Evolutionary conservation across 37 sponge, comb jelly and placozoan genomes (phyloP).

Genomic region (Amphimedon queenslandica): DNA sequence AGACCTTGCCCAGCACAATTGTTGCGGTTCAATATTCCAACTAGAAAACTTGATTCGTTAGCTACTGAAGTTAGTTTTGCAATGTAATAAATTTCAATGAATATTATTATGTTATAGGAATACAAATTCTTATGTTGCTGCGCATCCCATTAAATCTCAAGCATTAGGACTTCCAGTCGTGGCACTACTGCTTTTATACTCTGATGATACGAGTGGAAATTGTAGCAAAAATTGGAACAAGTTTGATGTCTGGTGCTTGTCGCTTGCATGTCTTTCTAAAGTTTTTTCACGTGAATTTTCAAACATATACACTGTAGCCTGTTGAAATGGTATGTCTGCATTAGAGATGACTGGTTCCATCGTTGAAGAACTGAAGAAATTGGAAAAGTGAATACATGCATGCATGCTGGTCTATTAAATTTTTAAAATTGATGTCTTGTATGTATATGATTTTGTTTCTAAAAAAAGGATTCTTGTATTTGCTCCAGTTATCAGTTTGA

Average conservation of each 20-base stretch:
- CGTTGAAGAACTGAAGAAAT: slow-evolving; percentile 6
- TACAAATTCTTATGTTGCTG: too few species aligned
- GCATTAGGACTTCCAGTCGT: too few species aligned
- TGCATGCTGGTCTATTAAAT: too few species aligned
- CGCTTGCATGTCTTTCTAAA: slow-evolving; percentile 32
- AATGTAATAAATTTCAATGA: too few species aligned
- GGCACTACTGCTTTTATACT: too few species aligned
- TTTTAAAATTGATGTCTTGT: neutral
- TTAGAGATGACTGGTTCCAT: slow-evolving; percentile 24
- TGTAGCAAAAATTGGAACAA: slow-evolving; percentile 46
- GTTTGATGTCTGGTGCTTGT: slow-evolving; percentile 44
- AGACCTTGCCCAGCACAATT: too few species aligned
- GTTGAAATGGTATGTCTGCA: slow-evolving; percentile 10
- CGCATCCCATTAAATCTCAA: too few species aligned
- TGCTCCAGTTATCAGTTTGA: slow-evolving; percentile 23
- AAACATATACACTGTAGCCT: slow-evolving; percentile 29
- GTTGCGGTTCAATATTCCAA: too few species aligned
- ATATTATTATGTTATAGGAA: too few species aligned
- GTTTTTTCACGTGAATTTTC: slow-evolving; percentile 6
- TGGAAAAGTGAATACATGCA: too few species aligned
- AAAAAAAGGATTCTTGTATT: slow-evolving; percentile 20
- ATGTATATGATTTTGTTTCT: slow-evolving; percentile 15
- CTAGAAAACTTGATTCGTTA: too few species aligned
- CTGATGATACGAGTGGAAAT: slow-evolving; percentile 68
- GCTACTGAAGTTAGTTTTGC: too few species aligned